phyloP scores from a whole-genome alignment of 2,113 vertebrate species.

The Theristicus caerulescens region DNA sequence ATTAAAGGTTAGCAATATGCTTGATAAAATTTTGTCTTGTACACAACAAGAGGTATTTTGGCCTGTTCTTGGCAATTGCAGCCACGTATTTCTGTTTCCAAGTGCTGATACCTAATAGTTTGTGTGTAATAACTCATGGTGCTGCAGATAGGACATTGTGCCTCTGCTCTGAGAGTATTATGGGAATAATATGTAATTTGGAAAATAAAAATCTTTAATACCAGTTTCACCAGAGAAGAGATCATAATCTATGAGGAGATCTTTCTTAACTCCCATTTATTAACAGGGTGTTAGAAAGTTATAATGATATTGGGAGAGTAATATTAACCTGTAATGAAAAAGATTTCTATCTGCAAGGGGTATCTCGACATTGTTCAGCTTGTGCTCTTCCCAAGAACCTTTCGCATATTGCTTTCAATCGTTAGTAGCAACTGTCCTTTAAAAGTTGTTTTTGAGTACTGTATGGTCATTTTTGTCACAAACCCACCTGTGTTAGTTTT shows the following conservation, averaged over 20 bases:
- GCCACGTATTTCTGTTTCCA: background rate
- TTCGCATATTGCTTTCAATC: background rate
- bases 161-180: background rate
- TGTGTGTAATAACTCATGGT: background rate
- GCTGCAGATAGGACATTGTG: conserved; percentile 12
- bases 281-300: background rate
- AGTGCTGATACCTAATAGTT: background rate
- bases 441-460: background rate
- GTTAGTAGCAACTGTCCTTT: background rate
- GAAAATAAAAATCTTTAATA: conserved; percentile 53
- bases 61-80: background rate
- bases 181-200: background rate
- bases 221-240: background rate
- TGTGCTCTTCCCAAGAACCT: background rate
- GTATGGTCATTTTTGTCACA: background rate
- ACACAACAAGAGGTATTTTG: background rate
- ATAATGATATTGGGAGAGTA: background rate
- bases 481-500: background rate
- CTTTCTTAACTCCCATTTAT: conserved; percentile 15
- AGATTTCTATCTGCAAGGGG: conserved; percentile 37
- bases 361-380: background rate
- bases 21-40: background rate
- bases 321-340: conserved; percentile 47
- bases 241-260: conserved; percentile 25
- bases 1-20: background rate